These are phyloP conservation scores for Ctenosaura bakeri DNA, from an alignment of 2,797 vertebrate species.

Conservation along the genomic window DNA sequence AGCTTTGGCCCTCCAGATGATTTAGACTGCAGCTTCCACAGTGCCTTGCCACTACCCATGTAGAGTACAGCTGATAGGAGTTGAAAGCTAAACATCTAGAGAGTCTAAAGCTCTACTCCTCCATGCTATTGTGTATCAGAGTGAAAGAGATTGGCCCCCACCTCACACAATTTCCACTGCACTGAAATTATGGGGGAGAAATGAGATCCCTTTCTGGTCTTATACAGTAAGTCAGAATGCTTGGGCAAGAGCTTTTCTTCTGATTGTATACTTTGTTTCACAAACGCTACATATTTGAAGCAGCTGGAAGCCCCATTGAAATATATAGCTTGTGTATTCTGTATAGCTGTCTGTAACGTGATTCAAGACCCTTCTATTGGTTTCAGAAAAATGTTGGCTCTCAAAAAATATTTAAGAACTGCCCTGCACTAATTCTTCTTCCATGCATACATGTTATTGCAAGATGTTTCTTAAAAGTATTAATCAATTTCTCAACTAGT, in stretches of 20 bases:
- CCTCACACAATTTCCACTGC: neutral
- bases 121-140: neutral
- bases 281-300: constrained; percentile 7
- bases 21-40: neutral
- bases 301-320: neutral
- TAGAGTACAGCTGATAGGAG: no score
- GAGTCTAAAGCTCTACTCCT: neutral
- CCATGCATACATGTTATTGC: neutral
- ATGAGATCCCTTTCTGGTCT: neutral
- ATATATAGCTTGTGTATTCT: neutral
- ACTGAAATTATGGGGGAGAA: neutral
- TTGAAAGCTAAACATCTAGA: neutral
- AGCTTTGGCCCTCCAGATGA: constrained; percentile 7
- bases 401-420: constrained; percentile 33
- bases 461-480: constrained; percentile 41
- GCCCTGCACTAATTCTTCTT: constrained; percentile 30
- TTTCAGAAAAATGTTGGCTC: constrained; percentile 47
- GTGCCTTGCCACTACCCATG: no score
- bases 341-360: neutral
- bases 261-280: neutral
- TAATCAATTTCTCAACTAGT: constrained; percentile 64
- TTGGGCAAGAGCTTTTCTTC: neutral
- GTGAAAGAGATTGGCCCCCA: neutral
- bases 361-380: constrained; percentile 27
- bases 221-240: neutral